These are phyloP conservation scores for Pachyseris speciosa DNA, from an alignment of 64 coral and sea anemone species.

Conservation along the genomic window DNA sequence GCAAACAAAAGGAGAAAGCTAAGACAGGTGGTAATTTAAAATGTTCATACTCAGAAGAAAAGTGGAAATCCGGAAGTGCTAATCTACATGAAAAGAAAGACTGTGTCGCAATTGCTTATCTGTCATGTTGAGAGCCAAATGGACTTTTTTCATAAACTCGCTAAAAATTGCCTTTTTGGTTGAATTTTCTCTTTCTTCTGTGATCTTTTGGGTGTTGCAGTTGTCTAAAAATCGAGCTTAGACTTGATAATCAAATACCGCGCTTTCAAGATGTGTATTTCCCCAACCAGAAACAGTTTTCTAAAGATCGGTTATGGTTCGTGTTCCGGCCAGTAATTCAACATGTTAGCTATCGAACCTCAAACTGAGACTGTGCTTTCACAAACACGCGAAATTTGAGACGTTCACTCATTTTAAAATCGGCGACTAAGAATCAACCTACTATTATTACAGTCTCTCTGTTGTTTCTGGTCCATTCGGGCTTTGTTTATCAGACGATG, in stretches of 20 bases:
- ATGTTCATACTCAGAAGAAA: neutral
- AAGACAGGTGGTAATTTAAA: constrained; percentile 17
- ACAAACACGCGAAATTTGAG: too few species aligned
- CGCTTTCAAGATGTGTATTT: neutral
- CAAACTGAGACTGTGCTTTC: too few species aligned
- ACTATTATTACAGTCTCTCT: too few species aligned
- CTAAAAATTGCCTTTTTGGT: neutral
- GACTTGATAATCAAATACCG: neutral
- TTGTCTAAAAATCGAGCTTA: neutral
- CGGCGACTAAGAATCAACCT: too few species aligned
- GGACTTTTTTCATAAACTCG: neutral
- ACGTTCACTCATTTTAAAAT: too few species aligned
- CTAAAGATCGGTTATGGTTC: too few species aligned
- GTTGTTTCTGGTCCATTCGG: too few species aligned
- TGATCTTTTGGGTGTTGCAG: neutral
- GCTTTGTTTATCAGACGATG: too few species aligned
- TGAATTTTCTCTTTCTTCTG: neutral
- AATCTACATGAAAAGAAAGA: neutral
- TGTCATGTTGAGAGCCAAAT: neutral
- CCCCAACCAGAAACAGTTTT: too few species aligned
- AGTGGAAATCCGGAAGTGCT: neutral
- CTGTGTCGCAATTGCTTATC: neutral
- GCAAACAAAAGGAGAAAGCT: neutral
- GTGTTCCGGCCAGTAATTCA: too few species aligned
- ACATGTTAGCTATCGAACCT: too few species aligned